Conservation (phyloP, 2,888 invertebrate genomes). For the Drosophila paucipuncta region DNA sequence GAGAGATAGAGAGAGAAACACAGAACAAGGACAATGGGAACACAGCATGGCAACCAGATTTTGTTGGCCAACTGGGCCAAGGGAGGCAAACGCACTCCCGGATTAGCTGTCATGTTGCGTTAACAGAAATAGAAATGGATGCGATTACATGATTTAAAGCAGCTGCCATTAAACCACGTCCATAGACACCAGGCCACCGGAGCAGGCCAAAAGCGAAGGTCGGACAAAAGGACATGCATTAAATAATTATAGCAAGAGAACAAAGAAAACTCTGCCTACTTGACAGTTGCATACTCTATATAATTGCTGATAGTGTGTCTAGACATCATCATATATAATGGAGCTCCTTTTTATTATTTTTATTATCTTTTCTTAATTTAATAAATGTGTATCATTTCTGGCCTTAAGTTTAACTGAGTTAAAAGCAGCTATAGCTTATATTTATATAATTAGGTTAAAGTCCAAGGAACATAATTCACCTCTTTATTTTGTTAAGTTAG, state of each 20-base stretch:
- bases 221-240: neutral
- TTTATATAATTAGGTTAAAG: neutral
- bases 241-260: constrained; percentile 4
- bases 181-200: neutral
- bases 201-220: constrained; percentile 13
- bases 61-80: constrained; percentile 39
- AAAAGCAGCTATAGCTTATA: neutral
- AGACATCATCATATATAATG: neutral
- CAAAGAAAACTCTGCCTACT: neutral
- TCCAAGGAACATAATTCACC: neutral
- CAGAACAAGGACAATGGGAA: constrained; percentile 14
- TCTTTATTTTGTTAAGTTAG: neutral
- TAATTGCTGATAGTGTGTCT: neutral
- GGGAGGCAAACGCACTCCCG: constrained; percentile 50
- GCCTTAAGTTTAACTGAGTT: no score
- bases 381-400: neutral
- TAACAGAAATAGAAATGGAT: constrained; percentile 69
- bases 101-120: constrained; percentile 58
- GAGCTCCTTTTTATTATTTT: neutral
- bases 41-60: constrained; percentile 49
- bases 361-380: neutral
- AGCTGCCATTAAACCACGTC: constrained; percentile 33
- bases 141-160: constrained; percentile 66
- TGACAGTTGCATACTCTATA: neutral
- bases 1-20: neutral